Percentiles rank a stretch among this genome's conserved stretches.
Evolutionary conservation across 2,797 vertebrate species (phyloP).

Genomic region (Alcedo atthis): DNA sequence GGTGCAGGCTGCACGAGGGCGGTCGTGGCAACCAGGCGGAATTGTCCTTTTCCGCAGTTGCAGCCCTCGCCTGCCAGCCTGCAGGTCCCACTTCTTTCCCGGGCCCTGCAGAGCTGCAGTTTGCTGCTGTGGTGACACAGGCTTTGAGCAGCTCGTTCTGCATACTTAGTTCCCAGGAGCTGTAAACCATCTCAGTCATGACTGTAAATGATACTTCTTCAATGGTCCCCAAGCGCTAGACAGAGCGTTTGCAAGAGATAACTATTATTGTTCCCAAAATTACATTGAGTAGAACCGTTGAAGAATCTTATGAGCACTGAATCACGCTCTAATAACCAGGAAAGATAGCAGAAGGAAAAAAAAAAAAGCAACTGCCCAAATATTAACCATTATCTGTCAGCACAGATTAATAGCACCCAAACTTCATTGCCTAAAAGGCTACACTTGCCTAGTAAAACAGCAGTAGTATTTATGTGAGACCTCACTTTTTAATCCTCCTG

Average conservation of each 20-base stretch:
- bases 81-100: background rate
- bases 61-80: background rate
- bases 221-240: background rate
- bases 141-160: background rate
- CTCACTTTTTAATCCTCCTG: background rate
- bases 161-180: background rate
- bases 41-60: too few relatives aligned
- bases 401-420: background rate
- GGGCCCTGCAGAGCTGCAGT: background rate
- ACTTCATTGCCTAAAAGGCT: background rate
- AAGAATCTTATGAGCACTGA: background rate
- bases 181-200: background rate
- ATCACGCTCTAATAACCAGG: background rate
- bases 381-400: slow-evolving; percentile 4
- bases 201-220: background rate
- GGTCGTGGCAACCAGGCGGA: background rate
- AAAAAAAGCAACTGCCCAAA: background rate
- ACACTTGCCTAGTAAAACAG: background rate
- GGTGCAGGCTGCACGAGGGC: background rate
- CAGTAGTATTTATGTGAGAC: background rate
- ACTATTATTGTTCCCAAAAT: background rate
- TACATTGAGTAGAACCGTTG: background rate
- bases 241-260: background rate
- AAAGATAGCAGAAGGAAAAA: background rate
- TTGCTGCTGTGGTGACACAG: background rate